Conservation (phyloP, 2,113 vertebrate genomes). For the Gymnarchus niloticus region DNA sequence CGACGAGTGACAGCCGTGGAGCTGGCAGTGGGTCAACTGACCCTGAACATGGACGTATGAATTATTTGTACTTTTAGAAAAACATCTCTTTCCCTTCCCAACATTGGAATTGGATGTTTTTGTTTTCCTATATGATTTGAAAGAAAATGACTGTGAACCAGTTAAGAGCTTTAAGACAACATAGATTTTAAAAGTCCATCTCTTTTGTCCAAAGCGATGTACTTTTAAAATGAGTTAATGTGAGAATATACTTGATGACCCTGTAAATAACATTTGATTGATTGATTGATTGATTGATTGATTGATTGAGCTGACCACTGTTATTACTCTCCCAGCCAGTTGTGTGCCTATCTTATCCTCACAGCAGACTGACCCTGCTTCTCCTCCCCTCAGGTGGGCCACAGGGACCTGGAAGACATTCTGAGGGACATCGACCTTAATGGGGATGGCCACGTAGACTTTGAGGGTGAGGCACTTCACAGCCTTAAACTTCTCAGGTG, state of each 20-base stretch:
- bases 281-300: background rate
- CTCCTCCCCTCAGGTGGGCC: constrained; percentile 69
- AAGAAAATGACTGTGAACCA: background rate
- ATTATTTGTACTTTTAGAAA: background rate
- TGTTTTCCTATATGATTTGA: background rate
- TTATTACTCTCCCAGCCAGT: background rate
- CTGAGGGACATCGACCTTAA: constrained; percentile 93
- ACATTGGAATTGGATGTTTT: background rate
- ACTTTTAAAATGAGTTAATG: background rate
- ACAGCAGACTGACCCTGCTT: background rate
- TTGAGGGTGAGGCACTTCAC: constrained; percentile 75
- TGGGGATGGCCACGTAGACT: constrained; percentile 92
- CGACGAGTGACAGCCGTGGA: too few species aligned
- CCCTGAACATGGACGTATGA: too few species aligned
- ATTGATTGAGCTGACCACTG: background rate
- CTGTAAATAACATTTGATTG: background rate
- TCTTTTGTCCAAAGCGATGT: too few species aligned
- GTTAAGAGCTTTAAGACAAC: background rate
- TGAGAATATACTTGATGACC: background rate
- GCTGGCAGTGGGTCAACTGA: too few species aligned
- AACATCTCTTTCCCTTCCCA: too few species aligned
- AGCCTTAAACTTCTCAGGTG: too few species aligned
- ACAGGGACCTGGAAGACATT: constrained; percentile 93
- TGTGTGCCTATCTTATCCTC: background rate
- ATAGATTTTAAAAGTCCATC: too few species aligned